Percentiles rank a stretch among this genome's conserved stretches.
Conservation (phyloP, 1,140 invertebrate genomes). For the Cydia strobilella region DNA sequence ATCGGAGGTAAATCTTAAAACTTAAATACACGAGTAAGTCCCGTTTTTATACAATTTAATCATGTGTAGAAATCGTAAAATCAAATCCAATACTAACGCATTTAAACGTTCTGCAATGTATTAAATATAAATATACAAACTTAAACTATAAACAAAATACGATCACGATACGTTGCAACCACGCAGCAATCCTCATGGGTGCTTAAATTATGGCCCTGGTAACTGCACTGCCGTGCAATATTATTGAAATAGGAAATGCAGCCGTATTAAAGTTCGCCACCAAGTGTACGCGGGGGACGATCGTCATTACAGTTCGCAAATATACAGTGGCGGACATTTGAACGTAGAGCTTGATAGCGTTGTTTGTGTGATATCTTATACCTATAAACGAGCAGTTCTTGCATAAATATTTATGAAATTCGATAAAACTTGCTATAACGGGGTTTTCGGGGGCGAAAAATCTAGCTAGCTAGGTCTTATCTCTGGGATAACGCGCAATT, state of each 20-base stretch:
- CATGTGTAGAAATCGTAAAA: too few species aligned
- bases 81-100: neutral
- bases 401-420: too few species aligned
- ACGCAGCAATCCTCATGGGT: neutral
- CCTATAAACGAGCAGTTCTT: too few species aligned
- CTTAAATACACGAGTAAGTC: too few species aligned
- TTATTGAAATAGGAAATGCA: constrained; percentile 29
- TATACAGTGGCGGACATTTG: neutral
- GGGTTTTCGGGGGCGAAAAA: too few species aligned
- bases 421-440: too few species aligned
- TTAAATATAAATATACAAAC: constrained; percentile 4
- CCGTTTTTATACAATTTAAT: too few species aligned
- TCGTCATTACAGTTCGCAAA: constrained; percentile 6
- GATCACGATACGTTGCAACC: neutral
- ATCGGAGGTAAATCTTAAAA: too few species aligned
- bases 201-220: constrained; percentile 9
- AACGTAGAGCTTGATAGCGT: too few species aligned
- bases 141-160: neutral
- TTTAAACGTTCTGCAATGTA: neutral
- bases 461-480: too few species aligned
- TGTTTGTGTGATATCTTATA: too few species aligned
- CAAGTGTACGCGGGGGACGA: constrained; percentile 22
- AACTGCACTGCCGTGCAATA: constrained; percentile 26
- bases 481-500: too few species aligned
- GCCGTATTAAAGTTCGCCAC: constrained; percentile 4